Evolutionary conservation across 2,113 vertebrate species (phyloP), one percentile per base, ranked within the genome.

Genomic region (Catharus minimus): DNA sequence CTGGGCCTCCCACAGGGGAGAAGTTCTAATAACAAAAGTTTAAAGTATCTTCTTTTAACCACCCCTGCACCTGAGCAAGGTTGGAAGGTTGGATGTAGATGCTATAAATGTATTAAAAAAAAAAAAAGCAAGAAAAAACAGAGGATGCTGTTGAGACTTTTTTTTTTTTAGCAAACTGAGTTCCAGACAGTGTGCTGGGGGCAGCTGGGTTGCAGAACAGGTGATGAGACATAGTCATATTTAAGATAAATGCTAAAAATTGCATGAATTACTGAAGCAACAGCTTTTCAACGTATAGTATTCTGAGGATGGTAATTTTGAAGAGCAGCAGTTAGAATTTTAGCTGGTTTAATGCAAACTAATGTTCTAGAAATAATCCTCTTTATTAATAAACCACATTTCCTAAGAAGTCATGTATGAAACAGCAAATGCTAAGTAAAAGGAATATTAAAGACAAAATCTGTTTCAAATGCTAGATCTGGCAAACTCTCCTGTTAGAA

Each of bases 361-460:
- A 66, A 77, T 76, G 32, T 68, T 93, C 46, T 82, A 95, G 69
- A 92, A 91, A 91, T 84, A 91, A 82, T 86, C 73, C 27, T 82
- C 27, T 76, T 88, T 90, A 60, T 89, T 90, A 92, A 76, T 93
- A 80, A 91, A 61, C 28, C 33, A 44, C 47, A 24, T 80, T 94
- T 89, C 75, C 44, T 56, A 76, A 73, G 60, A 93, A 64, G 49
- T 77, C 56, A 43, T 47, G 49, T 85, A 69, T 89, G 66, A 90
- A 90, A 82, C 73, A 43, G 62, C 74, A 95, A 92, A 85, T 55
- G 50, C 66, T 61, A 88, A 72, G 49, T 87, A 84, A 84, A 83
- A 93, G 62, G 62, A 91, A 80, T 47, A 76, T 74, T 62, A 64
- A 94, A 69, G 62, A 73, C 30, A 89, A 82, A 87, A 75, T 61